A percentile compares a stretch with the other conserved stretches of the same genome.
Conservation (phyloP, 2,797 vertebrate genomes). For the Acomys russatus region DNA sequence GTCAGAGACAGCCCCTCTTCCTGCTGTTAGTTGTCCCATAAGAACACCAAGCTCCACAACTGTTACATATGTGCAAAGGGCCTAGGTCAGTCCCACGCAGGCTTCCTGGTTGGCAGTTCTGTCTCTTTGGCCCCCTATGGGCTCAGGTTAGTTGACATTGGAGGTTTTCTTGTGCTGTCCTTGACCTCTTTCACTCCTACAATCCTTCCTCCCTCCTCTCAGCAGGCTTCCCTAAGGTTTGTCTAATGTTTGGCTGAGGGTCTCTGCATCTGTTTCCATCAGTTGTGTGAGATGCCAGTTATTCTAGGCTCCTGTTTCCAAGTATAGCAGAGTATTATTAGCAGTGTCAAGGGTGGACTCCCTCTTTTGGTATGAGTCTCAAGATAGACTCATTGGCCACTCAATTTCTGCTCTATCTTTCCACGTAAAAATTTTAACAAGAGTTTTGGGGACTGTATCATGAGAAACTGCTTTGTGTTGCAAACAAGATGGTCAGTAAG, state of each 20-base stretch:
- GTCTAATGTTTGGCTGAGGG: background rate
- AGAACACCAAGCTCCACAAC: background rate
- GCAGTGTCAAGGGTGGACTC: background rate
- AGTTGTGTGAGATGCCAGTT: background rate
- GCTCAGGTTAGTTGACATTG: background rate
- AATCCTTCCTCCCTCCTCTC: background rate
- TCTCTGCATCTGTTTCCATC: background rate
- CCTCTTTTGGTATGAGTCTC: background rate
- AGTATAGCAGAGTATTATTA: background rate
- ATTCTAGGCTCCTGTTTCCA: background rate
- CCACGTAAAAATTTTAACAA: background rate
- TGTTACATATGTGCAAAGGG: background rate
- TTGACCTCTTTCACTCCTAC: background rate
- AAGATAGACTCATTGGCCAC: background rate
- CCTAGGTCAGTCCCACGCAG: background rate
- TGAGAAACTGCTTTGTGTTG: background rate
- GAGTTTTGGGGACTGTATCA: background rate
- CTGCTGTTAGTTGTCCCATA: background rate
- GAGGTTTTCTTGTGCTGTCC: background rate
- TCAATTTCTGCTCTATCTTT: background rate
- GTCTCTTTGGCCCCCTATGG: background rate
- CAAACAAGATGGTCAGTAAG: background rate
- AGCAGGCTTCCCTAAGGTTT: background rate
- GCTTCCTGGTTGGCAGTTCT: background rate
- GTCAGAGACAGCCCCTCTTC: background rate